phyloP scores from a whole-genome alignment of 2,888 invertebrate genomes.

The Tipula lateralis region DNA sequence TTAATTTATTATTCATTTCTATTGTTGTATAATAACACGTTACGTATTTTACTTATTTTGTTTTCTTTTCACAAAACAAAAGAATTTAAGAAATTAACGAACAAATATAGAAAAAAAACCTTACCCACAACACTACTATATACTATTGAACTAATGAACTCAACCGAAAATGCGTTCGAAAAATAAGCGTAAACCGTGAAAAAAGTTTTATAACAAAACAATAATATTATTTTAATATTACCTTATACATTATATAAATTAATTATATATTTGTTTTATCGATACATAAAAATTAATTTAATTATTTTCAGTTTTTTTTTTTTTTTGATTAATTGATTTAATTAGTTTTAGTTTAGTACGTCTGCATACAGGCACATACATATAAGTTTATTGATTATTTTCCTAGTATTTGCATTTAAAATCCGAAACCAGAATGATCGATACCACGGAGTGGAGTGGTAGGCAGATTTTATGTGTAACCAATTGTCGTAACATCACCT shows the following conservation, averaged over 20 bases:
- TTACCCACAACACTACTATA: neutral
- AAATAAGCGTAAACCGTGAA: neutral
- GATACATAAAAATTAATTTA: neutral
- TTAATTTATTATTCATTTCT: neutral
- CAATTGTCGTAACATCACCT: no score
- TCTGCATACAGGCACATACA: neutral
- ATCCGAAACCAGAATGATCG: no score
- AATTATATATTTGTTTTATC: constrained; percentile 24
- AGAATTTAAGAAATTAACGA: constrained; percentile 19
- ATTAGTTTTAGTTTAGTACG: constrained; percentile 1
- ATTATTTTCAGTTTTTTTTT: neutral
- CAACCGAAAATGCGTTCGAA: neutral
- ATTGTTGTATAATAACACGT: neutral
- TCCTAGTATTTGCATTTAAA: no score
- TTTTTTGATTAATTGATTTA: constrained; percentile 20
- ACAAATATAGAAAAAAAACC: neutral
- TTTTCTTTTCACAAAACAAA: neutral
- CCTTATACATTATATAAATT: neutral
- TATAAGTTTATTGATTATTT: neutral
- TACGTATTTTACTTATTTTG: neutral
- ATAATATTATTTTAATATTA: neutral
- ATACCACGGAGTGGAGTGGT: no score
- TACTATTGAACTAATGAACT: neutral
- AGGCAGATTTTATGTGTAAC: no score
- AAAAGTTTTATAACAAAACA: neutral